Evolutionary conservation across 2,888 invertebrate genomes (phyloP).

Genomic region (Nebria salina): DNA sequence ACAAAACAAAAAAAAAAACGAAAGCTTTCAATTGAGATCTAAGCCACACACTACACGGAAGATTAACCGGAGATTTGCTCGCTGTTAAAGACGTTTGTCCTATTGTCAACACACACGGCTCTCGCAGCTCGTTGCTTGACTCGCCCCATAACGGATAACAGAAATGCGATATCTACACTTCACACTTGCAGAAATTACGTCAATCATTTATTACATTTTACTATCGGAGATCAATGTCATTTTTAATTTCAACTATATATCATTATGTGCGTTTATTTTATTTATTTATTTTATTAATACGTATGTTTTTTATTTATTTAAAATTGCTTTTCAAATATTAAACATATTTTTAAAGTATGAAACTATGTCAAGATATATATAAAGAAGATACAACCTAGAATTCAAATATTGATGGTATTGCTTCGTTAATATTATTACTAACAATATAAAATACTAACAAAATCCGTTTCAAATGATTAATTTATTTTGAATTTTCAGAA

Average conservation of each 20-base stretch:
- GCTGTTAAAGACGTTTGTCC: constrained; percentile 39
- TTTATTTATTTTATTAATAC: no score
- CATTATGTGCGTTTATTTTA: no score
- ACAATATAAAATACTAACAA: no score
- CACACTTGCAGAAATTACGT: neutral
- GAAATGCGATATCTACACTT: neutral
- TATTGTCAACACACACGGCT: constrained; percentile 35
- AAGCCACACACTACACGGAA: constrained; percentile 45
- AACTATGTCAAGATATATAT: no score
- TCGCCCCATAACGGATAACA: neutral
- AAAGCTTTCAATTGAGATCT: constrained; percentile 42
- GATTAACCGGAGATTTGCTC: constrained; percentile 44
- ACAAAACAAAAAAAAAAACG: neutral
- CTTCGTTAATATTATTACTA: no score
- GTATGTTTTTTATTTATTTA: no score
- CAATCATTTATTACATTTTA: neutral
- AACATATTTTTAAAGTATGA: no score
- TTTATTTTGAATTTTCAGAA: neutral
- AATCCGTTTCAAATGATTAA: no score
- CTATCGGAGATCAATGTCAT: neutral
- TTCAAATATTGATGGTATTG: no score
- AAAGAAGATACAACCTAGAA: no score
- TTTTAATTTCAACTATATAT: no score
- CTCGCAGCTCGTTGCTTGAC: neutral
- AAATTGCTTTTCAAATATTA: no score